Evolutionary conservation across 2,888 invertebrate species (phyloP), one percentile per base, ranked within the genome.

Genomic region (Caenorhabditis sinica): DNA sequence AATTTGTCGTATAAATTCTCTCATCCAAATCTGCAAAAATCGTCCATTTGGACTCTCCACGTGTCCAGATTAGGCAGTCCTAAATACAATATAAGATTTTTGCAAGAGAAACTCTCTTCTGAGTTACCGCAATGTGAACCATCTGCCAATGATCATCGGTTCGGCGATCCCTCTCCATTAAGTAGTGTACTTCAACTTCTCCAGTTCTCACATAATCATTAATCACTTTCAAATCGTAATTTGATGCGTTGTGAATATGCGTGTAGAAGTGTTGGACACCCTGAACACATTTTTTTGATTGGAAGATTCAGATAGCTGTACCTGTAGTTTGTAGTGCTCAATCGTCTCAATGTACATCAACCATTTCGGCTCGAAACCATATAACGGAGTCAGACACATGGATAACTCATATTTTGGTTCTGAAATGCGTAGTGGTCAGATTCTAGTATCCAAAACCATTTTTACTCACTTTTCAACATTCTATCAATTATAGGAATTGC

Each of bases 261-360:
- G 76, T 25, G 25, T 82, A 79, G 40, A 83, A 83, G 45, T 83
- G 77, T 45, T 65, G 23, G 15, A 69, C 69, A 5, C 83, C 83
- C 68, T 75, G 30, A 30, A 75, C 4, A n/a, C n/a, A n/a, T n/a
- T n/a, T n/a, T n/a, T n/a, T n/a, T n/a, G n/a, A n/a, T n/a, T n/a
- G n/a, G n/a, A n/a, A n/a, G n/a, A n/a, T n/a, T n/a, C n/a, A 1
- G 2, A n/a, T 5, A n/a, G 5, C 15, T 23, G 11, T 6, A 73
- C 73, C 53, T 82, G 82, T 33, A 82, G 20, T 45, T 77, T 83
- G 51, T 36, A 83, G 25, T 83, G 82, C 53, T 83, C 82, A 28
- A 83, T 45, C 61, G 61, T 51, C 23, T 83, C 82, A 23, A 60
- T 68, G 13, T 77, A 40, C 49, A 68, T 15, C 43, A 83, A 61